These are phyloP conservation scores for Philotrypesis tridentata DNA, from an alignment of 1,140 invertebrate genomes.

Conservation along the genomic window DNA sequence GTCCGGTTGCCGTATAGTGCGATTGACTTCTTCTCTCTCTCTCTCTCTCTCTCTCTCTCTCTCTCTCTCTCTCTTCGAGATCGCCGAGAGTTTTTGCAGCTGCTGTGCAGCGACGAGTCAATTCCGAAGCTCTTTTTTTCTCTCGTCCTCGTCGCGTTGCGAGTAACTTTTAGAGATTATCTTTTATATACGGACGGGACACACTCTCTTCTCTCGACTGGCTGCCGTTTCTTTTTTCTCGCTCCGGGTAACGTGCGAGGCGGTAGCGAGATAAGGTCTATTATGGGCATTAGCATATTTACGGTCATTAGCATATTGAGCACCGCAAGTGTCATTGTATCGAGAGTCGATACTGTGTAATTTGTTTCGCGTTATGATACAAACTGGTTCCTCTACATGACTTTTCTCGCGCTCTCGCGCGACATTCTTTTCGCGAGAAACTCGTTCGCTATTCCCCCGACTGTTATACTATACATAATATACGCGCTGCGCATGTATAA, in stretches of 20 bases:
- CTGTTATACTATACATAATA: too few species aligned
- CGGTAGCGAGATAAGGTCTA: too few species aligned
- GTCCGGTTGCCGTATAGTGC: conserved; percentile 54
- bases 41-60: conserved; percentile 55
- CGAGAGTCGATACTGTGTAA: not conserved
- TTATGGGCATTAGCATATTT: not conserved
- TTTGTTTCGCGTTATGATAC: not conserved
- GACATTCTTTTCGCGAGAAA: too few species aligned
- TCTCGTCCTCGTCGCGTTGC: not conserved
- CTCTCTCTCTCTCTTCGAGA: conserved; percentile 47
- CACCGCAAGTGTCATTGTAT: not conserved
- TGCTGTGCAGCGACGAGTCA: conserved; percentile 62
- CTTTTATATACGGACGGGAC: too few species aligned
- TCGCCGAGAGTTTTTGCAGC: not conserved
- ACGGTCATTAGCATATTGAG: not conserved
- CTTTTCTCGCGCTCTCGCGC: too few species aligned
- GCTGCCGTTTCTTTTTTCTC: conserved; percentile 46
- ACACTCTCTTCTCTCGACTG: too few species aligned
- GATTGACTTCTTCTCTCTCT: conserved; percentile 57
- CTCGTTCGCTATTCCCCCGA: too few species aligned
- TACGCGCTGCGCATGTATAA: too few species aligned
- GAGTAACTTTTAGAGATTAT: too few species aligned
- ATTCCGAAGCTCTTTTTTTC: conserved; percentile 53
- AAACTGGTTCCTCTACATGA: not conserved
- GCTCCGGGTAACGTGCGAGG: not conserved